Percentiles rank a stretch among this genome's conserved stretches.
Conservation (phyloP, 2,797 vertebrate species). For the Schizopygopsis pylzovi region DNA sequence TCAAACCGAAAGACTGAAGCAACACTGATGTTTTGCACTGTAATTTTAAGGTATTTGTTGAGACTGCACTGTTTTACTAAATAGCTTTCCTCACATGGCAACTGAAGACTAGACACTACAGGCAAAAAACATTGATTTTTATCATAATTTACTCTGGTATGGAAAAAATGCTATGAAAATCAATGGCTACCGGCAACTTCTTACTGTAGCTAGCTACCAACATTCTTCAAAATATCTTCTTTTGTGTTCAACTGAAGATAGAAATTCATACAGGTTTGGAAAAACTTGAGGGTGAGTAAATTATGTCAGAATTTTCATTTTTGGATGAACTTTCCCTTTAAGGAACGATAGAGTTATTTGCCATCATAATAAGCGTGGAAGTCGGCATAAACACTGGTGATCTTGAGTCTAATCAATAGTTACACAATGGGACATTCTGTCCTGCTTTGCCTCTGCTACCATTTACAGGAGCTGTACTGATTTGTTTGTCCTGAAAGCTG, state of each 20-base stretch:
- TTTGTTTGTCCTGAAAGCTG: slow-evolving; percentile 26
- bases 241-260: background rate
- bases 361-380: slow-evolving; percentile 17
- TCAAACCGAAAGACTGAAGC: background rate
- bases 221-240: background rate
- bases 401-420: slow-evolving; percentile 60
- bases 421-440: background rate
- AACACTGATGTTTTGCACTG: background rate
- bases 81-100: background rate
- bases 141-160: background rate
- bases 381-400: background rate
- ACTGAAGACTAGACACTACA: background rate
- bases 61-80: background rate
- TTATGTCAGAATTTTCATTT: background rate
- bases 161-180: background rate
- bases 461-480: background rate
- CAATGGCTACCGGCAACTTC: background rate
- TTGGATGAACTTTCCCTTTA: background rate
- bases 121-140: background rate
- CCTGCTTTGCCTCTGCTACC: slow-evolving; percentile 1
- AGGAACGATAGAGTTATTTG: background rate
- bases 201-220: background rate
- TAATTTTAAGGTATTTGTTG: background rate
- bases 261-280: background rate
- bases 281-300: background rate